Percentiles rank a stretch among this genome's conserved stretches.
Conservation (phyloP, 2,797 vertebrate genomes). For the Malurus leucopterus region DNA sequence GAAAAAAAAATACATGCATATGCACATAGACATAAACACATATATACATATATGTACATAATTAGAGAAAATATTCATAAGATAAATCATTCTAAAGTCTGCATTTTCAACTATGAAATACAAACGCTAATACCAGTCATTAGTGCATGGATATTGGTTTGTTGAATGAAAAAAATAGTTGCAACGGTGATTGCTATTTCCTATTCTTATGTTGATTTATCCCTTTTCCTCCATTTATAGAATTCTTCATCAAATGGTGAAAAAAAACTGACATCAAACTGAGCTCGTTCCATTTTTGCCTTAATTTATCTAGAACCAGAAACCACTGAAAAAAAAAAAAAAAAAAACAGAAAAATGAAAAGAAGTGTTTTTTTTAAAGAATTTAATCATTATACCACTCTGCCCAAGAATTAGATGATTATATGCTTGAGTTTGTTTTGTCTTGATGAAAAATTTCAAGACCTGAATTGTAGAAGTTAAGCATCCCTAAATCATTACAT, state of each 20-base stretch:
- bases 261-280: background rate
- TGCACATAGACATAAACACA: accelerated
- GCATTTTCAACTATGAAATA: background rate
- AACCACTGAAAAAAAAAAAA: background rate
- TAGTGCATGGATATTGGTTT: background rate
- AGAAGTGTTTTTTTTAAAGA: background rate
- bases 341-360: background rate
- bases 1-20: background rate
- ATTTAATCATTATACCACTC: background rate
- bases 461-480: background rate
- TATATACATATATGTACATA: background rate
- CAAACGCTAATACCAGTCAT: background rate
- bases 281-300: background rate
- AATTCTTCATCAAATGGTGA: background rate
- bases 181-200: background rate
- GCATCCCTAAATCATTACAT: background rate
- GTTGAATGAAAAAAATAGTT: background rate
- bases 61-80: background rate
- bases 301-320: background rate
- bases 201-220: background rate
- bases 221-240: background rate
- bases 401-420: background rate
- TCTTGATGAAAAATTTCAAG: background rate
- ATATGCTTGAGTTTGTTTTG: background rate
- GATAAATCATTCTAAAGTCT: background rate